Evolutionary conservation across 2,797 vertebrate genomes (phyloP).

Genomic region (Graptemys geographica): DNA sequence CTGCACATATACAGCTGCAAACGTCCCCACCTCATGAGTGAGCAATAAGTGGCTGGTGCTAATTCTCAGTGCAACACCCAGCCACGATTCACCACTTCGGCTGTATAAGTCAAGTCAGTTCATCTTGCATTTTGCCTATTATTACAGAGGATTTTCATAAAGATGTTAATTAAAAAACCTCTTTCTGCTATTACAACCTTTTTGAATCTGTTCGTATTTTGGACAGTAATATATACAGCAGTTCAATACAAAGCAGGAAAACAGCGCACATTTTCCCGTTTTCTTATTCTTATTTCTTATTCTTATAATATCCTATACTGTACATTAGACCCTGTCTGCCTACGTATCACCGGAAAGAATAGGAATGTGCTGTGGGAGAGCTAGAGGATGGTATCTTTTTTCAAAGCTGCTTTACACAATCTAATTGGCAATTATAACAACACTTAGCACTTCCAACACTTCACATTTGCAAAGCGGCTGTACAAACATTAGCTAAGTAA

Average conservation of each 20-base stretch:
- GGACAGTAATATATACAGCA: neutral
- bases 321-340: neutral
- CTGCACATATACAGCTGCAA: neutral
- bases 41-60: neutral
- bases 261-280: fast-evolving
- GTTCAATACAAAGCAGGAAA: neutral
- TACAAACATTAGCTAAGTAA: neutral
- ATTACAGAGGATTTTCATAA: neutral
- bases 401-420: neutral
- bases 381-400: neutral
- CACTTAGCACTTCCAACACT: neutral
- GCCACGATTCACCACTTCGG: slow-evolving; percentile 17
- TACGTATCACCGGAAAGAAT: fast-evolving
- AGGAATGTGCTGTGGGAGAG: fast-evolving
- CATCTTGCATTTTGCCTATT: neutral
- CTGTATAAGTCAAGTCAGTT: slow-evolving; percentile 5
- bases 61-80: slow-evolving; percentile 5
- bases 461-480: fast-evolving
- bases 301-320: fast-evolving
- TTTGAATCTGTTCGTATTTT: neutral
- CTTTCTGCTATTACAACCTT: slow-evolving; percentile 40
- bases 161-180: neutral
- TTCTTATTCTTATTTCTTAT: neutral
- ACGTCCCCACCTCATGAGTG: fast-evolving
- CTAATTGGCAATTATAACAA: slow-evolving; percentile 32